Conservation (phyloP, 2,113 vertebrate genomes). For the Grantiella picta region DNA sequence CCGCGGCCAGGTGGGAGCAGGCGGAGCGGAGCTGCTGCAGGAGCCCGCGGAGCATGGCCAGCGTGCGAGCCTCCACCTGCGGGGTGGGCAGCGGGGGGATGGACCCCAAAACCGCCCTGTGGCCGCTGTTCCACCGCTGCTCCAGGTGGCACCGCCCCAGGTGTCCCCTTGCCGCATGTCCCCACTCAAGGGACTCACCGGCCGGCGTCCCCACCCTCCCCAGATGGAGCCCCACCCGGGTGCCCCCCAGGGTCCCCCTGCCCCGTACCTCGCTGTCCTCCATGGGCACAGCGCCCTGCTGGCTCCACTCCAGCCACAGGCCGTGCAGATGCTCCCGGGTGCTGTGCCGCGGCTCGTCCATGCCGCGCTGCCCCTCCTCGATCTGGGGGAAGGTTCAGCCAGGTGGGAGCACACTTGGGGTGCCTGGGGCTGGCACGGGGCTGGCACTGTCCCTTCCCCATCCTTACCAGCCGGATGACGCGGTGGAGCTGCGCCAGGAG, state of each 20-base stretch:
- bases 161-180: background rate
- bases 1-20: conserved; percentile 71
- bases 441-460: accelerated
- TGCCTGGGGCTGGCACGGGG: accelerated
- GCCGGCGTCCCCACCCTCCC: background rate
- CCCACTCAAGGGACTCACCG: background rate
- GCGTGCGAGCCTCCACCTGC: conserved; percentile 60
- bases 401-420: accelerated
- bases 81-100: background rate
- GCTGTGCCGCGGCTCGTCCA: background rate
- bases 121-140: background rate
- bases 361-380: conserved; percentile 54
- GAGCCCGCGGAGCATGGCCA: conserved; percentile 78
- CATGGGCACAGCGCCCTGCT: background rate
- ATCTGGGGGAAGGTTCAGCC: background rate
- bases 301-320: conserved; percentile 79
- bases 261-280: background rate
- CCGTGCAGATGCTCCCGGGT: conserved; percentile 72
- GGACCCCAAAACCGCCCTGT: background rate
- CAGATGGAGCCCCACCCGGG: background rate
- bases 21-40: conserved; percentile 77
- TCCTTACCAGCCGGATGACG: conserved; percentile 82
- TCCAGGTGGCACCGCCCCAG: background rate
- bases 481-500: conserved; percentile 79
- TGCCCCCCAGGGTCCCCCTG: accelerated